These are phyloP conservation scores for Menidia beryllina DNA, from an alignment of 2,113 vertebrate species.

Conservation along the genomic window DNA sequence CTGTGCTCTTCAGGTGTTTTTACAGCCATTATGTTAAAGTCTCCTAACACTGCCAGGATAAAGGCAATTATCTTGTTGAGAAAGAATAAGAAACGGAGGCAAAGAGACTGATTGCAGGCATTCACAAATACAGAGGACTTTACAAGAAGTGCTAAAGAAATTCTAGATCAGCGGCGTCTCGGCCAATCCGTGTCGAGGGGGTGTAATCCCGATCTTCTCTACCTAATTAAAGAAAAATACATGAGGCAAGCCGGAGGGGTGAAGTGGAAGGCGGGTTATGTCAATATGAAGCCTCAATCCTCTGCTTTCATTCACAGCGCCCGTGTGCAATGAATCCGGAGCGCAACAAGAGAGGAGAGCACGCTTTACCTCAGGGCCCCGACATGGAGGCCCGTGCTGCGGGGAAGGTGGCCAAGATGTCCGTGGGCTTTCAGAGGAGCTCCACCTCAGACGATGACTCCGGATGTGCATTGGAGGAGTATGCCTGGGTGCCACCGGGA, in stretches of 20 bases:
- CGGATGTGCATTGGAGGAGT: conserved; percentile 94
- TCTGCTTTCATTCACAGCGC: conserved; percentile 69
- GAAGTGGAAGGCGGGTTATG: background rate
- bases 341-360: conserved; percentile 71
- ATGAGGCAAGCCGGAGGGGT: background rate
- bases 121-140: conserved; percentile 20
- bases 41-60: conserved; percentile 15
- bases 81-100: conserved; percentile 26
- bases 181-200: conserved; percentile 14
- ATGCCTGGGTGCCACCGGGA: conserved; percentile 94
- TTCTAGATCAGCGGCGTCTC: conserved; percentile 22
- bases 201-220: conserved; percentile 17
- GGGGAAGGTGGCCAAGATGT: conserved; percentile 80
- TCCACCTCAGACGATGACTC: conserved; percentile 96
- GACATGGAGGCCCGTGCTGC: conserved; percentile 89
- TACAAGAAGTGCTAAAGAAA: conserved; percentile 20
- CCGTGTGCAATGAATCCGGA: conserved; percentile 83
- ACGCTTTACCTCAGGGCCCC: conserved; percentile 67
- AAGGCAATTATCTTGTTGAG: conserved; percentile 35
- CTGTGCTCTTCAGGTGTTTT: conserved; percentile 13
- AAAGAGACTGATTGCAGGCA: conserved; percentile 29
- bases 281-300: conserved; percentile 15
- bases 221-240: conserved; percentile 9
- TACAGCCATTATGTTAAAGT: conserved; percentile 14
- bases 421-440: conserved; percentile 91